A percentile compares a stretch with the other conserved stretches of the same genome.
These are phyloP conservation scores for Monochamus alternatus DNA, from an alignment of 2,888 invertebrate genomes.

Conservation along the genomic window DNA sequence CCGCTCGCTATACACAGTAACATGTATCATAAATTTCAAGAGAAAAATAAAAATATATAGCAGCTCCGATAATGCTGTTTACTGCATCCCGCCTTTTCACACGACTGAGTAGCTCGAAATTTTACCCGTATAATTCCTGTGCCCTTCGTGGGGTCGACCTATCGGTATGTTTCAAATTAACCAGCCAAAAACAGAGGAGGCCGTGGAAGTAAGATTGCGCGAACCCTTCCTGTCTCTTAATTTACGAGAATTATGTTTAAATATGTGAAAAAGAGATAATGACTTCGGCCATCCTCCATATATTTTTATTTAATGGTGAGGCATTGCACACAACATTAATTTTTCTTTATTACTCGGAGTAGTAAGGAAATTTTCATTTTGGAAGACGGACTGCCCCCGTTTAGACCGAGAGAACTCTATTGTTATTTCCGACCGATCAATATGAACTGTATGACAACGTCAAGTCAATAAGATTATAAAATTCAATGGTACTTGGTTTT, in stretches of 20 bases:
- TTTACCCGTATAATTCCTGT: conserved; percentile 31
- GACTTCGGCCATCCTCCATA: conserved; percentile 15
- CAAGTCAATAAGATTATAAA: no score
- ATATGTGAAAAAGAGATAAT: conserved; percentile 36
- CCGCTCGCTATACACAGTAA: background rate
- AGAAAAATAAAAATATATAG: conserved; percentile 2
- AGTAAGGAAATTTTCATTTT: background rate
- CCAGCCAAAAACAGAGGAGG: conserved; percentile 34
- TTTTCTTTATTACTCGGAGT: background rate
- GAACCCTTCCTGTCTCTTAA: conserved; percentile 38
- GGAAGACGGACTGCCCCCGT: background rate
- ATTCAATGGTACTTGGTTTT: no score
- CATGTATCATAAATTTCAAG: background rate
- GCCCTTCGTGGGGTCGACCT: conserved; percentile 24
- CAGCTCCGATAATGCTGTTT: conserved; percentile 12
- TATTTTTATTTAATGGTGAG: conserved; percentile 30
- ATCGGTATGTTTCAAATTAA: conserved; percentile 36
- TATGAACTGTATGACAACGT: no score
- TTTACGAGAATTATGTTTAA: conserved; percentile 38
- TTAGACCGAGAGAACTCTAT: no score
- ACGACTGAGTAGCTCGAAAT: conserved; percentile 18
- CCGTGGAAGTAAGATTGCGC: conserved; percentile 35
- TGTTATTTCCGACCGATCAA: no score
- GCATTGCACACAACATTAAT: conserved; percentile 8
- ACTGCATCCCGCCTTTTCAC: conserved; percentile 7